Evolutionary conservation across 2,888 invertebrate species (phyloP).

Genomic region (Calephelis perditalis): DNA sequence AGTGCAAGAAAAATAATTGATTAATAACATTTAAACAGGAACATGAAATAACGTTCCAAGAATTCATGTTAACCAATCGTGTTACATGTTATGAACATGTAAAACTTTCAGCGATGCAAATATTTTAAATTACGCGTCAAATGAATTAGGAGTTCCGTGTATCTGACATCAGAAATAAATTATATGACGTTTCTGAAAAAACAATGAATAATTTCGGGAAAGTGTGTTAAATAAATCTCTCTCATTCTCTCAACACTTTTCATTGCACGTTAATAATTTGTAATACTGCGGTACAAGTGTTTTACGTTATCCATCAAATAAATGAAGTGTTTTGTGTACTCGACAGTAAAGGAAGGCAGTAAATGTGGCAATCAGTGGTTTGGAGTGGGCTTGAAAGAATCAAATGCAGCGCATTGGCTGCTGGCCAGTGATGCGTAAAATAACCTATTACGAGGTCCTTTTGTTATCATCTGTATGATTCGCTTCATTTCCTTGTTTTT

Average conservation of each 20-base stretch:
- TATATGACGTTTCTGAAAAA: too few species aligned
- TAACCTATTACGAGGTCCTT: conserved; percentile 52
- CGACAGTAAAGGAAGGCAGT: conserved; percentile 41
- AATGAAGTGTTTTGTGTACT: conserved; percentile 38
- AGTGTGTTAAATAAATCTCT: conserved; percentile 18
- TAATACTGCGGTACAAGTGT: conserved; percentile 26
- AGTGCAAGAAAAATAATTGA: too few species aligned
- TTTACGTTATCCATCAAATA: conserved; percentile 30
- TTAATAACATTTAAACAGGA: too few species aligned
- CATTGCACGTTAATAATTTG: conserved; percentile 18
- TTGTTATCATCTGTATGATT: conserved; percentile 43
- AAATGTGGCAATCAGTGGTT: conserved; percentile 35
- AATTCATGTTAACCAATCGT: too few species aligned
- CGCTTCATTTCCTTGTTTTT: conserved; percentile 32
- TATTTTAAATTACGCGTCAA: too few species aligned
- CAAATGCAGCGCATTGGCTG: conserved; percentile 46
- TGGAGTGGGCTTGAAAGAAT: conserved; percentile 34
- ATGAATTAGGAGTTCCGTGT: too few species aligned
- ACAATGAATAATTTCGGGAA: conserved; percentile 14
- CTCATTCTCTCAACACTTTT: not conserved
- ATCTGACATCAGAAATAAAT: too few species aligned
- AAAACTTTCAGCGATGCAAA: too few species aligned
- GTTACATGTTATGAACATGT: too few species aligned
- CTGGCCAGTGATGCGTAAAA: conserved; percentile 46
- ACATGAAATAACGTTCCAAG: too few species aligned